Conservation (phyloP, 2,888 invertebrate genomes). For the Lochmaea crataegi region DNA sequence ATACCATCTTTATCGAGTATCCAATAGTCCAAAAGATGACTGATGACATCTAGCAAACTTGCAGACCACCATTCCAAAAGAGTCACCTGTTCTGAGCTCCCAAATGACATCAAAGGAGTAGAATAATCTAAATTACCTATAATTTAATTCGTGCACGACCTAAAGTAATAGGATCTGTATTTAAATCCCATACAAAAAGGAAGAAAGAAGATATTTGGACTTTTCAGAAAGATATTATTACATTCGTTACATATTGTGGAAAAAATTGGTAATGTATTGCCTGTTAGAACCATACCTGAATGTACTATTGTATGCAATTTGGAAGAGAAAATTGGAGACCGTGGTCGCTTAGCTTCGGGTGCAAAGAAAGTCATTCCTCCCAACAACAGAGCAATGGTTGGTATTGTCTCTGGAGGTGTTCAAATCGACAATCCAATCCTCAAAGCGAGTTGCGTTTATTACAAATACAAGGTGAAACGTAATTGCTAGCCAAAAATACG, state of each 20-base stretch:
- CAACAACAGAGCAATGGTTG: slow-evolving; percentile 99
- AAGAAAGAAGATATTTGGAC: slow-evolving; percentile 97
- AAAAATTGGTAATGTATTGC: too few species aligned
- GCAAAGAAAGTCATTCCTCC: slow-evolving; percentile 99
- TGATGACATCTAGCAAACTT: too few species aligned
- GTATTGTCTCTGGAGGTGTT: slow-evolving; percentile 99
- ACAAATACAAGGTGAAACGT: slow-evolving; percentile 99
- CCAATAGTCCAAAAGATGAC: too few species aligned
- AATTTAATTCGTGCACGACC: slow-evolving; percentile 99
- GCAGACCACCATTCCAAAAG: too few species aligned
- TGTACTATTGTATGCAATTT: slow-evolving; percentile 78
- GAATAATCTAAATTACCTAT: slow-evolving; percentile 55
- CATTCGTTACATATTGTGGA: slow-evolving; percentile 87
- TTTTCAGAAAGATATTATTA: slow-evolving; percentile 99
- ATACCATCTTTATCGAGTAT: too few species aligned
- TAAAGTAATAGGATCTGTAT: slow-evolving; percentile 99
- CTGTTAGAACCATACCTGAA: too few species aligned
- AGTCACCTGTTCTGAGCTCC: too few species aligned
- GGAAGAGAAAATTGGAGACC: slow-evolving; percentile 64
- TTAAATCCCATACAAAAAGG: slow-evolving; percentile 97
- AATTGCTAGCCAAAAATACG: slow-evolving; percentile 99
- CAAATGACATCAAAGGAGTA: too few species aligned
- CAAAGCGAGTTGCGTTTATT: slow-evolving; percentile 99
- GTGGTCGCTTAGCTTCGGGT: slow-evolving; percentile 98
- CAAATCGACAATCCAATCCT: slow-evolving; percentile 99